A percentile compares a stretch with the other conserved stretches of the same genome.
phyloP scores from a whole-genome alignment of 2,797 vertebrate genomes.

The Linurgus olivaceus region DNA sequence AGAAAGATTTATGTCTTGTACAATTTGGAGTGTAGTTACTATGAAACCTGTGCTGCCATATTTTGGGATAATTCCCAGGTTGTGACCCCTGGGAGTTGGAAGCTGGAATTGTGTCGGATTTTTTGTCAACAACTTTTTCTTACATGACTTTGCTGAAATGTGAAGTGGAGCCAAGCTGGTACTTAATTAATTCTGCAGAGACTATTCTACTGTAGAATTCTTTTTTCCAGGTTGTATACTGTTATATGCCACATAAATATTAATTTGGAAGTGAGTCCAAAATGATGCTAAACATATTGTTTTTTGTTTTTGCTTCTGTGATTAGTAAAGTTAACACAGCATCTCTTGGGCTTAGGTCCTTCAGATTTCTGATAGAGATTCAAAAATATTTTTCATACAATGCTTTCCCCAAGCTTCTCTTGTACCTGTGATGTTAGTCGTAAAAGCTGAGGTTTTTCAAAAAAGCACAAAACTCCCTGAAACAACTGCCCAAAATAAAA shows the following conservation, averaged over 20 bases:
- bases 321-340: background rate
- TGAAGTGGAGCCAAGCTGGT: background rate
- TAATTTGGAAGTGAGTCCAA: background rate
- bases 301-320: background rate
- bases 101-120: background rate
- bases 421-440: background rate
- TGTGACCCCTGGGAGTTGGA: background rate
- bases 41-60: background rate
- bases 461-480: background rate
- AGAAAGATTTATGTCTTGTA: background rate
- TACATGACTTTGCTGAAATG: background rate
- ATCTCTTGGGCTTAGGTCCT: background rate
- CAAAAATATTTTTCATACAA: background rate
- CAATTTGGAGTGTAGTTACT: background rate
- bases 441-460: background rate
- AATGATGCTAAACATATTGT: background rate
- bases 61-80: background rate
- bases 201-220: background rate
- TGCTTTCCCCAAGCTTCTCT: background rate
- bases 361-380: background rate
- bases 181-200: background rate
- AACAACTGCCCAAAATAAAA: background rate
- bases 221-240: background rate
- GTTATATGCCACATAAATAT: background rate
- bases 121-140: background rate